Conservation (phyloP, 2,888 invertebrate genomes). For the Drosophila dives region DNA sequence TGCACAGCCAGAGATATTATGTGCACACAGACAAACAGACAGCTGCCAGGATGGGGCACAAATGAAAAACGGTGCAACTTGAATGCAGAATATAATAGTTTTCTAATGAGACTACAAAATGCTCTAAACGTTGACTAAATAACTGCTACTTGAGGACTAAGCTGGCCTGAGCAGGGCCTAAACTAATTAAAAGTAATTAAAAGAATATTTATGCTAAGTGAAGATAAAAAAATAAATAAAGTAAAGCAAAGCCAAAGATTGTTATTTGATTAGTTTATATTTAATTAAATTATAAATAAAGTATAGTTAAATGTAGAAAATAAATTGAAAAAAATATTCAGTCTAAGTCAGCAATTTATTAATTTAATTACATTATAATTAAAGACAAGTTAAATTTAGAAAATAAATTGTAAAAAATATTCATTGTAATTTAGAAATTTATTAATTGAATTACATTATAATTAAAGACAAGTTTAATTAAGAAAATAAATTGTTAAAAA, state of each 20-base stretch:
- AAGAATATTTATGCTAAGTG: neutral
- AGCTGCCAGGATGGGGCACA: slow-evolving; percentile 17
- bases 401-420: neutral
- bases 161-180: too few relatives aligned
- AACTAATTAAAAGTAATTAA: neutral
- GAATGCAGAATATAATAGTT: slow-evolving; percentile 7
- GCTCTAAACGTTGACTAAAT: slow-evolving; percentile 13
- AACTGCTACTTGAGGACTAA: neutral
- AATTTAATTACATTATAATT: neutral
- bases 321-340: neutral
- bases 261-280: neutral
- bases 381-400: neutral
- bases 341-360: neutral
- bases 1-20: slow-evolving; percentile 37
- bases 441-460: too few relatives aligned
- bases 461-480: neutral
- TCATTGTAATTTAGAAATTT: neutral
- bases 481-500: neutral
- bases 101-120: slow-evolving; percentile 12
- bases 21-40: slow-evolving; percentile 35
- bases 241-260: neutral
- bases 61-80: slow-evolving; percentile 39
- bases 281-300: neutral
- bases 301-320: neutral
- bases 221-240: neutral